Percentiles rank a stretch among this genome's conserved stretches.
Conservation (phyloP, 2,888 invertebrate genomes). For the Isoperla grammatica region DNA sequence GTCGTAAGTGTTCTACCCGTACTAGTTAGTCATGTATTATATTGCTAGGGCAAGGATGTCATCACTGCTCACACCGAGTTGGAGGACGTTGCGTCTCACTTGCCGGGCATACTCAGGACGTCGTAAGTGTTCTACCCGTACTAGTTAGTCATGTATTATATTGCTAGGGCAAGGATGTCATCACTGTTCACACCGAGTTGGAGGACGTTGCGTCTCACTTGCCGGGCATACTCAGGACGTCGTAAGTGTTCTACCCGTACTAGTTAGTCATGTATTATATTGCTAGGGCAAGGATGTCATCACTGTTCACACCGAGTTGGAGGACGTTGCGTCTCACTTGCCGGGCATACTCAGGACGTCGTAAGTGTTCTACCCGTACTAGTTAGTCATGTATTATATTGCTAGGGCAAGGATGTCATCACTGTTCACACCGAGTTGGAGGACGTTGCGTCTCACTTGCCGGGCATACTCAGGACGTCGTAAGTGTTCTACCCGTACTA, state of each 20-base stretch:
- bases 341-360: constrained; percentile 42
- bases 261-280: too few relatives aligned
- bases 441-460: constrained; percentile 40
- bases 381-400: too few relatives aligned
- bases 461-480: constrained; percentile 43
- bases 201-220: constrained; percentile 40
- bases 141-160: too few relatives aligned
- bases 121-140: too few relatives aligned
- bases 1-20: too few relatives aligned
- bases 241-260: too few relatives aligned
- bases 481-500: too few relatives aligned
- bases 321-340: constrained; percentile 40
- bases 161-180: constrained; percentile 36
- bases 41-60: constrained; percentile 36
- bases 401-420: constrained; percentile 38
- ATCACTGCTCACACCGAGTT: constrained; percentile 41
- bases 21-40: too few relatives aligned
- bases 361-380: too few relatives aligned
- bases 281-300: constrained; percentile 38
- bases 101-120: constrained; percentile 42
- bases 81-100: constrained; percentile 38
- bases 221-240: constrained; percentile 41
- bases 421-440: constrained; percentile 40
- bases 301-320: constrained; percentile 39
- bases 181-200: constrained; percentile 40